Conservation (phyloP, 2,888 invertebrate genomes). For the Napeogenes sylphis region DNA sequence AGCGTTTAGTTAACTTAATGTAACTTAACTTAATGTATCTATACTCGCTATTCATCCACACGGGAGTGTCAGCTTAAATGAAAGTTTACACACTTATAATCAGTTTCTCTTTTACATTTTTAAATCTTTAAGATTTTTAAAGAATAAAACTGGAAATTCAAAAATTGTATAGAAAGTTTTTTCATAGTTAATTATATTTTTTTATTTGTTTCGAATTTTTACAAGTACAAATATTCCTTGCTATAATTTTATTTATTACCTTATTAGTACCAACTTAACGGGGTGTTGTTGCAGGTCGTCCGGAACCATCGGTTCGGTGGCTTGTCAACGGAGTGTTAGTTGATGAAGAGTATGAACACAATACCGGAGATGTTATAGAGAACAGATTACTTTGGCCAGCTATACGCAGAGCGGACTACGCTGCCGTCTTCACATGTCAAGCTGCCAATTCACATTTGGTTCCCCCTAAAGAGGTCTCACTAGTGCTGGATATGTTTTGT, state of each 20-base stretch:
- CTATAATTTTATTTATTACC: too few relatives aligned
- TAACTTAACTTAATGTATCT: constrained; percentile 6
- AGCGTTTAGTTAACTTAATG: constrained; percentile 19
- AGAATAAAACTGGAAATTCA: background rate
- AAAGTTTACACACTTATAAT: constrained; percentile 7
- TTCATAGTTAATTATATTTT: too few relatives aligned
- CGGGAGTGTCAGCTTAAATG: constrained; percentile 13
- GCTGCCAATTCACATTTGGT: constrained; percentile 91
- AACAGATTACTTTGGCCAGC: constrained; percentile 87
- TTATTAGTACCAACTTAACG: background rate
- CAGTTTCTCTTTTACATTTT: constrained; percentile 8
- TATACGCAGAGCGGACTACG: constrained; percentile 87
- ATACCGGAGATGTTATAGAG: constrained; percentile 91
- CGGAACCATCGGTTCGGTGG: constrained; percentile 90
- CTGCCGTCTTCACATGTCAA: constrained; percentile 91
- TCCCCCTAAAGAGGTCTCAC: constrained; percentile 86
- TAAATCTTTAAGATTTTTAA: background rate
- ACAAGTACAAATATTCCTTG: too few relatives aligned
- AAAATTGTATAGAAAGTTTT: too few relatives aligned
- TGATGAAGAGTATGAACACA: constrained; percentile 90
- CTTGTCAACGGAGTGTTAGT: constrained; percentile 87
- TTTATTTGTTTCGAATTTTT: too few relatives aligned
- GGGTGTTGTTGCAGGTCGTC: constrained; percentile 77
- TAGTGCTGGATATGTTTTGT: constrained; percentile 88
- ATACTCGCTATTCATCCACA: constrained; percentile 16